Base-by-base conservation (phyloP, 2,888 invertebrate genomes). In the Apamea monoglypha region DNA sequence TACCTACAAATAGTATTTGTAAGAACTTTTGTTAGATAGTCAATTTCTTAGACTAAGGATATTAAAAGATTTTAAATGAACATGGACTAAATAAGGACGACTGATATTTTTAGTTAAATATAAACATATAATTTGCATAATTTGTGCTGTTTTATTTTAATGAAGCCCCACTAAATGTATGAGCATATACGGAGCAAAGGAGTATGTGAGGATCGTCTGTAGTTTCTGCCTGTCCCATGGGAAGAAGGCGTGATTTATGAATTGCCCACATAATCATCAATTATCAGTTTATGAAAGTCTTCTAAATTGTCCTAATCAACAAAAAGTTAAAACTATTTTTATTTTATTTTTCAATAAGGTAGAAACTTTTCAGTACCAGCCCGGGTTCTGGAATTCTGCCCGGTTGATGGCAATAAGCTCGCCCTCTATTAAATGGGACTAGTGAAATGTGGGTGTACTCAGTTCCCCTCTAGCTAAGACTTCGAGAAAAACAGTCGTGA, bases 31-130 rank as follows among this genome's bases (percentile, higher is more conserved):
- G 75, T 84, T 80, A 84, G 29, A 76, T 81, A 78, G 44, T 74
- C 40, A 64, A 66, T 72, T 81, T n/a, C 40, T 5, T 84, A 81
- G 76, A 59, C 0, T 81, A 70, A 76, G 73, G 67, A 29, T 8
- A 12, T 73, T 21, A 61, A 59, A 63, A 85, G 25, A 74, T 72
- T 85, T 63, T 56, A 36, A 76, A 76, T 63, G 70, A 76, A 81
- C 44, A 66, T 82, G 85, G 64, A 85, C 76, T 78, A 47, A 76
- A 78, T 84, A 82, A 85, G 76, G 74, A 85, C 74, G 84, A 85
- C 84, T 85, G 84, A 85, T 85, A 82, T 76, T 85, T 70, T 76
- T 68, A 78, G 18, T 61, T 53, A 72, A 72, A 74, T 72, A 78
- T 64, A 74, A 16, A 64, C n/a, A 63, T 6, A 56, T 70, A 32